Evolutionary conservation across 2,888 invertebrate species (phyloP), one percentile per base, ranked within the genome.

Genomic region (Nomada ferruginata): DNA sequence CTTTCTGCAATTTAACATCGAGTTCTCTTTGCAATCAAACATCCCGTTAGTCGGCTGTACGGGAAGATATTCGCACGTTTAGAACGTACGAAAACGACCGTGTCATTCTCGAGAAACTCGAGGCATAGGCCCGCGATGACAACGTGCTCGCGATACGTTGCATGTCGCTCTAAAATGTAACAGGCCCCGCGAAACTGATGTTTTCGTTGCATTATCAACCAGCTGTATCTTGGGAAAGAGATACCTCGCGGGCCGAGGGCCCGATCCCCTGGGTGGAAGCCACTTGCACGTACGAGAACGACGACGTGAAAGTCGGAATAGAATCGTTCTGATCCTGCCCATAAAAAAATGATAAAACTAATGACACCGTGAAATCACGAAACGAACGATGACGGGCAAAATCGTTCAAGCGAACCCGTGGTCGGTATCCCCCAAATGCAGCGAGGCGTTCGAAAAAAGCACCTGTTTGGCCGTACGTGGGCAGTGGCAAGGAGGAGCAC

Each of bases 141-240:
- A 72, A 68, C 50, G 66, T 73, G 63, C 72, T 79, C 70, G 66
- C 26, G 76, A 83, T 79, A 76, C 72, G 65, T 57, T 79, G 60
- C 74, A 76, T 70, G 75, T 82, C 83, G 82, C 76, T 87, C 78
- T 84, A 74, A 90, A 90, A 89, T 87, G 82, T 84, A 88, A 86
- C 87, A 82, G 83, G 72, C 78, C 79, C 69, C 83, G 76, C 78
- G 76, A 83, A 83, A 71, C 66, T 82, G 83, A 78, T 81, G 84
- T 79, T 87, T 86, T 83, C 79, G 81, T 72, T 50, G 79, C 60
- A 64, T 83, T 89, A 89, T 89, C 89, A 53, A 72, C 68, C 66
- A 81, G 70, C 75, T 68, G 81, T 81, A 89, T 89, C 89, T 89
- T 84, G 81, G 52, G 83, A 86, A 87, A 82, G 80, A 84, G 66